A percentile compares a stretch with the other conserved stretches of the same genome.
Evolutionary conservation across 2,888 invertebrate genomes (phyloP).

Genomic region (Drosophila aldrichi): DNA sequence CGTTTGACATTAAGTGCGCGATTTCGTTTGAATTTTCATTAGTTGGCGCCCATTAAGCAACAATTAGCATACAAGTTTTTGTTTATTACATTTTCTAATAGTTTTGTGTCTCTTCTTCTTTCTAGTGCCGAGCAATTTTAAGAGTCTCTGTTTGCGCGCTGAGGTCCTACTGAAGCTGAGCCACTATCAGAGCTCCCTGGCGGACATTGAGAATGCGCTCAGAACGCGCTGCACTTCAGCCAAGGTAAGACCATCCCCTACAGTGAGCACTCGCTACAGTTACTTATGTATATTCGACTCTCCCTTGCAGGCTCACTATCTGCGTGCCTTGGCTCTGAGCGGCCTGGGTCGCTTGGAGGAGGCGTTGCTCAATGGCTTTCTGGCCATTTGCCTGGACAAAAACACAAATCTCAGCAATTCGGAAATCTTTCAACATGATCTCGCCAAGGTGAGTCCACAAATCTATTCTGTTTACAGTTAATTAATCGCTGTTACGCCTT

Average conservation of each 20-base stretch:
- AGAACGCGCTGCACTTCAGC: constrained; percentile 89
- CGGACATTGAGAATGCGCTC: constrained; percentile 89
- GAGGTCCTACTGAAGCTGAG: constrained; percentile 88
- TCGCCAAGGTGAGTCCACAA: constrained; percentile 81
- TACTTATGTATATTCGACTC: background rate
- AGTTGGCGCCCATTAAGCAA: constrained; percentile 5
- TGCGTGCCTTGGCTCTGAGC: constrained; percentile 86
- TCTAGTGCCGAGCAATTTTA: constrained; percentile 88
- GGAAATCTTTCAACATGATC: constrained; percentile 85
- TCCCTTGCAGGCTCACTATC: constrained; percentile 86
- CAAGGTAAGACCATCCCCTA: constrained; percentile 86
- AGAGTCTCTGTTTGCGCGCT: constrained; percentile 88
- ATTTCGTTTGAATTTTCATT: constrained; percentile 14
- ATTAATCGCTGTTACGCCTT: rapidly evolving
- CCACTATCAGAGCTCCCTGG: constrained; percentile 88
- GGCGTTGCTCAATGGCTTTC: constrained; percentile 86
- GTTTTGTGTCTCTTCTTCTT: constrained; percentile 31
- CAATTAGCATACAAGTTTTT: constrained; percentile 23
- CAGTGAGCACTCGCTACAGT: constrained; percentile 14
- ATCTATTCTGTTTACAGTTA: too few species aligned
- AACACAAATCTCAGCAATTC: constrained; percentile 82
- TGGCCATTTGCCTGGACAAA: constrained; percentile 86
- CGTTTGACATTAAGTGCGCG: constrained; percentile 62
- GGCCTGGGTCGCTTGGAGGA: constrained; percentile 86
- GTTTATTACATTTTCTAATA: background rate